Conservation (phyloP, 2,888 invertebrate species). For the Dicyrtoma fusca region DNA sequence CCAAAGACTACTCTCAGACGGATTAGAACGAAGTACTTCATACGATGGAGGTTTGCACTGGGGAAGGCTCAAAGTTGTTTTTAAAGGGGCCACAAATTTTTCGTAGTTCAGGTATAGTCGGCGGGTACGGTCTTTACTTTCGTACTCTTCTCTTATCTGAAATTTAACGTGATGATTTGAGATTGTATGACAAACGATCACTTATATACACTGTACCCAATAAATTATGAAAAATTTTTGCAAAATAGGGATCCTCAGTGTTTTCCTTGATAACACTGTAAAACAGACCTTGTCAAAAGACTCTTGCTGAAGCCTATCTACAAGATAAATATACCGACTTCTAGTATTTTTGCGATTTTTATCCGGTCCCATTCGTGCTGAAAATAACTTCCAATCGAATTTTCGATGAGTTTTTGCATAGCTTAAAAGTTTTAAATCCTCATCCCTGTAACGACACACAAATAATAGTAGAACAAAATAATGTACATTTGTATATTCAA, state of each 20-base stretch:
- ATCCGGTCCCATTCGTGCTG: not conserved
- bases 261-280: too few relatives aligned
- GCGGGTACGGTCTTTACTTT: not conserved
- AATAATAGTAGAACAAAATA: not conserved
- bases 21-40: constrained; percentile 14
- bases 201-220: too few relatives aligned
- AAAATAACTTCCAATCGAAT: constrained; percentile 24
- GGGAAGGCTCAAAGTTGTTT: not conserved
- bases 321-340: not conserved
- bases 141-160: constrained; percentile 20
- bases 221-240: too few relatives aligned
- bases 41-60: not conserved
- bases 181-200: too few relatives aligned
- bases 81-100: not conserved
- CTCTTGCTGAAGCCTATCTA: not conserved
- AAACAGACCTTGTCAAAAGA: constrained; percentile 27
- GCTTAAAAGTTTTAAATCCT: constrained; percentile 21
- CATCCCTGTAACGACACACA: constrained; percentile 10
- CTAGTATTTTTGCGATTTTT: constrained; percentile 31
- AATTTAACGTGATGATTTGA: too few relatives aligned
- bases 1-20: not conserved
- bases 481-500: not conserved
- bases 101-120: not conserved
- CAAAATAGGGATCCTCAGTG: too few relatives aligned
- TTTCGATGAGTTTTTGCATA: not conserved